Evolutionary conservation across 2,113 vertebrate species (phyloP).

Genomic region (Thryonomys swinderianus): DNA sequence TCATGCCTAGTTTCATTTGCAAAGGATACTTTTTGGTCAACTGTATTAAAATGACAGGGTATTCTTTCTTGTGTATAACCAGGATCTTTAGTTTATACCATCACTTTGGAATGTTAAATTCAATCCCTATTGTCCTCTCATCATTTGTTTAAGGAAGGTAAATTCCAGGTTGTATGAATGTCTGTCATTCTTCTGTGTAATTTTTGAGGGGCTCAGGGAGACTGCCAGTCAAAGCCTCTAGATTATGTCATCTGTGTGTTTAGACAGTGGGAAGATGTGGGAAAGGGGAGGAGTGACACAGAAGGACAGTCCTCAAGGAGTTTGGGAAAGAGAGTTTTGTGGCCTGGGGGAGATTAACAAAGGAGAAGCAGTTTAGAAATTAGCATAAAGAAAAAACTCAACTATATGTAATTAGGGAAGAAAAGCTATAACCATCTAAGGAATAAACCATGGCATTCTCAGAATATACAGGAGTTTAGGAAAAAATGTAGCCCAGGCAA

Average conservation of each 20-base stretch:
- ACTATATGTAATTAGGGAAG: background rate
- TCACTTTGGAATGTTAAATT: background rate
- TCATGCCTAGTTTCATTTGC: background rate
- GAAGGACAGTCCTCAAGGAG: no score
- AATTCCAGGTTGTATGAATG: background rate
- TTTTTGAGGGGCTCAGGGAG: background rate
- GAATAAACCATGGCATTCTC: background rate
- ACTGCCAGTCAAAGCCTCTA: background rate
- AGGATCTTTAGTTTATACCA: background rate
- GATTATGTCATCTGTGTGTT: background rate
- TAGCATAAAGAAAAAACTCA: background rate
- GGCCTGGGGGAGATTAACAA: background rate
- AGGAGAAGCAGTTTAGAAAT: background rate
- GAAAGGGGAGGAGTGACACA: background rate
- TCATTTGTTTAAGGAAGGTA: slow-evolving; percentile 10
- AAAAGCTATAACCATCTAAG: background rate
- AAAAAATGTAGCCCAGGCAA: no score
- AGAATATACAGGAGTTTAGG: background rate
- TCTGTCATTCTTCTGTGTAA: background rate
- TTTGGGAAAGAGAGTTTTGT: background rate
- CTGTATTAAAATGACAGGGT: background rate
- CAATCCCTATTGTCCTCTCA: background rate
- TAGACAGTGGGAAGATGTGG: background rate
- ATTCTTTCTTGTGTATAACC: background rate
- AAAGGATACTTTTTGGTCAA: background rate